Percentiles rank a stretch among this genome's conserved stretches.
Evolutionary conservation across 2,888 invertebrate genomes (phyloP).

Genomic region (Plagodis pulveraria): DNA sequence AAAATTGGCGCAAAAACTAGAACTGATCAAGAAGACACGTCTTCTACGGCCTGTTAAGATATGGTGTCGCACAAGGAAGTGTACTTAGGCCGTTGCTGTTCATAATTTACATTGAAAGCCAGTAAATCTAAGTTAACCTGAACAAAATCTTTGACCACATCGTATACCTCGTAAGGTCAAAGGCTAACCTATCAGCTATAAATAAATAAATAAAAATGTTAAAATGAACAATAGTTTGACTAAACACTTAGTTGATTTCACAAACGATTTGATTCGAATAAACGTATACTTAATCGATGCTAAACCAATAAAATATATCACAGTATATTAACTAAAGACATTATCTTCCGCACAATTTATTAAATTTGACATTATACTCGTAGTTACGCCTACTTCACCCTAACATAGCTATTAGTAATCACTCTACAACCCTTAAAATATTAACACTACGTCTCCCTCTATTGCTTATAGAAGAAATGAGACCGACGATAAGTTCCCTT

Average conservation of each 20-base stretch:
- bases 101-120: no score
- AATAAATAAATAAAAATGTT: no score
- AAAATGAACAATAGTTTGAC: not conserved
- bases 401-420: slow-evolving; percentile 57
- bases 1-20: no score
- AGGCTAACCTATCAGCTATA: no score
- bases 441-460: not conserved
- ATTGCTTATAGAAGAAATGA: slow-evolving; percentile 31
- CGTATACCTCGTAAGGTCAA: no score
- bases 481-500: slow-evolving; percentile 39
- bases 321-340: slow-evolving; percentile 40
- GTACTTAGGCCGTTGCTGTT: no score
- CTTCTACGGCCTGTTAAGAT: no score
- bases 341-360: slow-evolving; percentile 75
- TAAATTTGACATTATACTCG: slow-evolving; percentile 64
- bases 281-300: slow-evolving; percentile 28
- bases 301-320: slow-evolving; percentile 29
- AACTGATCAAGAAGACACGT: no score
- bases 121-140: no score
- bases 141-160: no score
- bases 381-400: slow-evolving; percentile 74
- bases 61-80: no score
- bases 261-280: slow-evolving; percentile 27
- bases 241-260: not conserved
- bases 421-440: slow-evolving; percentile 43